Evolutionary conservation across 2,113 vertebrate species (phyloP).

Genomic region (Lampris incognitus): DNA sequence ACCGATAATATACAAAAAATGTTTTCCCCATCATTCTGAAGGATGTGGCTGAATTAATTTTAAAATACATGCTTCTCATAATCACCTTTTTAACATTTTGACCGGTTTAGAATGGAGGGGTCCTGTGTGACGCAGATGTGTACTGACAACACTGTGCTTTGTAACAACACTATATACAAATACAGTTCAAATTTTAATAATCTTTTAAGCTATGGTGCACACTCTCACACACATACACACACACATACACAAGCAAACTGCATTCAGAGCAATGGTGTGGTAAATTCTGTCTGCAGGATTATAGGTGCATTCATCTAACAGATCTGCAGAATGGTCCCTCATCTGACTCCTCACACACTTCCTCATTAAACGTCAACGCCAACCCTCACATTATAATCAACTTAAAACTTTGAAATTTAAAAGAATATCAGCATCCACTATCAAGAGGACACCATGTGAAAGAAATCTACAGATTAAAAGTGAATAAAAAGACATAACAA

Average conservation of each 20-base stretch:
- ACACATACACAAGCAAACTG: conserved; percentile 41
- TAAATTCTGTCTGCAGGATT: neutral
- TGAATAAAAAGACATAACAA: conserved; percentile 82
- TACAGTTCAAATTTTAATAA: conserved; percentile 40
- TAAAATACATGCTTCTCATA: neutral
- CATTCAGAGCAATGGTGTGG: conserved; percentile 20
- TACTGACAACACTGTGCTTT: conserved; percentile 48
- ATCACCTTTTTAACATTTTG: neutral
- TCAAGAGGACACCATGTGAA: conserved; percentile 53
- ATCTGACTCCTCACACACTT: conserved; percentile 1
- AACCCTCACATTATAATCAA: conserved; percentile 69
- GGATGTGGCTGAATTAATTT: neutral
- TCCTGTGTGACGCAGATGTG: conserved; percentile 14
- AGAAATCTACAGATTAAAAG: conserved; percentile 72
- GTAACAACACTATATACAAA: conserved; percentile 43
- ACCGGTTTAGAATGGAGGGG: conserved; percentile 2
- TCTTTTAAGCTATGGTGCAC: conserved; percentile 51
- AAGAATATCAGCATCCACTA: conserved; percentile 65
- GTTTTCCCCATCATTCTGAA: neutral
- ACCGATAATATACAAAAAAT: neutral
- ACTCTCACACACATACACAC: conserved; percentile 13
- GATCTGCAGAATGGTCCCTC: conserved; percentile 6
- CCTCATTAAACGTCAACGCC: neutral
- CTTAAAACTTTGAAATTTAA: conserved; percentile 55
- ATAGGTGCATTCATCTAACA: conserved; percentile 1